Conservation (phyloP, 2,113 vertebrate species). For the Neofelis nebulosa region DNA sequence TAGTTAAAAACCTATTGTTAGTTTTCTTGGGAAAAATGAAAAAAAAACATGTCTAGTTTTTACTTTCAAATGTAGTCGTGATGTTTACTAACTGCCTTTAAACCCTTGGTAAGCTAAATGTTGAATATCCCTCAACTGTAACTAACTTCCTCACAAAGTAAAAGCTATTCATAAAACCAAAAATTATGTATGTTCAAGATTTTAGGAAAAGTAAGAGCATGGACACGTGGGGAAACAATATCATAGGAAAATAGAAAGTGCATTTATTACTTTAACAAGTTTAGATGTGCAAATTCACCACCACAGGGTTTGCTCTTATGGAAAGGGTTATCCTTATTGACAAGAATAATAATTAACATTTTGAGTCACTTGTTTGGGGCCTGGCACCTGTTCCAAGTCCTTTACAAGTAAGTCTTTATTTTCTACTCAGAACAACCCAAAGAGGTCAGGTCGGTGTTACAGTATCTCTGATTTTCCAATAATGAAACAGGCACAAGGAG, state of each 20-base stretch:
- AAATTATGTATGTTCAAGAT: background rate
- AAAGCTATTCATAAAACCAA: background rate
- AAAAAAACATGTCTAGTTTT: background rate
- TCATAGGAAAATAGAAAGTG: background rate
- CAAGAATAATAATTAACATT: background rate
- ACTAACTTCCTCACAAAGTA: background rate
- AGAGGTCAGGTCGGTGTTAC: background rate
- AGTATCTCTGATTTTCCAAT: background rate
- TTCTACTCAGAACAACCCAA: background rate
- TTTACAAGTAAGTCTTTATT: background rate
- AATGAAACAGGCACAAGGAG: background rate
- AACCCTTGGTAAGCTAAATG: background rate
- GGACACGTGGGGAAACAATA: background rate
- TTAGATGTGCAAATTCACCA: background rate
- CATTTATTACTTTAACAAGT: background rate
- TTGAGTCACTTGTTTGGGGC: background rate
- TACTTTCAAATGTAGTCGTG: background rate
- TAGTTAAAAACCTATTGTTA: background rate
- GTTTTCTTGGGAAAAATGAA: background rate
- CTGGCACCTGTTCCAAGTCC: background rate
- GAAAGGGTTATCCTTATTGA: background rate
- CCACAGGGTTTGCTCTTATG: background rate
- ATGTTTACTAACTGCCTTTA: background rate
- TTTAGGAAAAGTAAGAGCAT: background rate
- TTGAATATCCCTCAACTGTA: background rate